phyloP scores from a whole-genome alignment of 2,797 vertebrate genomes.

The Anomalospiza imberbis region DNA sequence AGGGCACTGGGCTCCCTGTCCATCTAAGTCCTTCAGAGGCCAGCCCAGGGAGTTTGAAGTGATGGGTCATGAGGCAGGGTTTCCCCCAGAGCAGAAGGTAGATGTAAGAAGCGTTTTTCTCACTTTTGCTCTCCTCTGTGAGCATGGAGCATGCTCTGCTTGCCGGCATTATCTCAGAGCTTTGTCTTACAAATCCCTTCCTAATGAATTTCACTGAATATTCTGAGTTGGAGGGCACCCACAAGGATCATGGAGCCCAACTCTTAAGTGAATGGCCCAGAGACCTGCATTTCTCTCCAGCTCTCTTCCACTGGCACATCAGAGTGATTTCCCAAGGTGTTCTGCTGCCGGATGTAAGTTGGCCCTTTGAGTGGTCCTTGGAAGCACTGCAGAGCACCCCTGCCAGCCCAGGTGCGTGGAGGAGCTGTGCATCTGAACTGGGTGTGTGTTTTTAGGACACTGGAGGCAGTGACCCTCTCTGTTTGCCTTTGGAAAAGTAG shows the following conservation, averaged over 20 bases:
- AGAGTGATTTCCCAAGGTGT: background rate
- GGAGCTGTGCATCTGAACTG: background rate
- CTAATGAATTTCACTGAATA: background rate
- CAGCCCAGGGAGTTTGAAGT: background rate
- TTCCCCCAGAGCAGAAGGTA: background rate
- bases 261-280: background rate
- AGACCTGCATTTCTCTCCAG: background rate
- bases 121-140: background rate
- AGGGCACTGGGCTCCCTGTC: fast-evolving
- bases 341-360: background rate
- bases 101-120: background rate
- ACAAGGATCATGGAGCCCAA: background rate
- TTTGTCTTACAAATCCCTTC: background rate
- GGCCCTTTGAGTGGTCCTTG: fast-evolving
- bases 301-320: background rate
- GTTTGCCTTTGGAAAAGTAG: background rate
- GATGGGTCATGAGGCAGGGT: background rate
- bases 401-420: background rate
- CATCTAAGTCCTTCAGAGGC: background rate
- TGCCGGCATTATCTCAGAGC: background rate
- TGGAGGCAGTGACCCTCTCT: background rate
- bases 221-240: background rate
- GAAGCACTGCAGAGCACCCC: background rate
- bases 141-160: background rate
- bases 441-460: background rate